Evolutionary conservation across 2,113 vertebrate species (phyloP).

Genomic region (Silurus asotus): DNA sequence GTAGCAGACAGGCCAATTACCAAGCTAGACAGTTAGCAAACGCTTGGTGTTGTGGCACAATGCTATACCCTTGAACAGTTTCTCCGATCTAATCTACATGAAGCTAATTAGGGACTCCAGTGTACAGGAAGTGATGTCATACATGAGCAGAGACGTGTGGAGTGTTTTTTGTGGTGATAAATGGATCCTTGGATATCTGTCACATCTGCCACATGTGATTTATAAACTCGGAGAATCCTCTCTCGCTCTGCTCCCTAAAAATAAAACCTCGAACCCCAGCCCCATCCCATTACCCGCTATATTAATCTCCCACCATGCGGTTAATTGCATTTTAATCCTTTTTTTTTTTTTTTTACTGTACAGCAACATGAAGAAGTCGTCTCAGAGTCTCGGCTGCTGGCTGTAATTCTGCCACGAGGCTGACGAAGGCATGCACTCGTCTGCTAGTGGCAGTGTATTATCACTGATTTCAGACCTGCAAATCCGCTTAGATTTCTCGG

Average conservation of each 20-base stretch:
- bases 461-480: slow-evolving; percentile 60
- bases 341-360: background rate
- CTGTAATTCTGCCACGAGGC: background rate
- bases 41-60: background rate
- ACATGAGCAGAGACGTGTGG: slow-evolving; percentile 39
- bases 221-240: slow-evolving; percentile 64
- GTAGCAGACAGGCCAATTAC: background rate
- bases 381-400: slow-evolving; percentile 43
- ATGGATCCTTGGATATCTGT: slow-evolving; percentile 57
- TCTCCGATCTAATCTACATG: background rate
- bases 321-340: slow-evolving; percentile 56
- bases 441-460: slow-evolving; percentile 50
- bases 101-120: slow-evolving; percentile 17
- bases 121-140: slow-evolving; percentile 38
- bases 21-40: background rate
- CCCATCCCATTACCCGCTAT: slow-evolving; percentile 58
- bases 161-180: slow-evolving; percentile 47
- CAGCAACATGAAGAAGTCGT: slow-evolving; percentile 2
- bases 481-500: slow-evolving; percentile 65
- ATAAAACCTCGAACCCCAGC: slow-evolving; percentile 37
- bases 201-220: slow-evolving; percentile 69
- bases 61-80: background rate
- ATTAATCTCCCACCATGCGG: slow-evolving; percentile 63
- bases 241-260: slow-evolving; percentile 39
- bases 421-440: background rate